Evolutionary conservation across 2,797 vertebrate species (phyloP).

Genomic region (Cacajao melanocephalus): DNA sequence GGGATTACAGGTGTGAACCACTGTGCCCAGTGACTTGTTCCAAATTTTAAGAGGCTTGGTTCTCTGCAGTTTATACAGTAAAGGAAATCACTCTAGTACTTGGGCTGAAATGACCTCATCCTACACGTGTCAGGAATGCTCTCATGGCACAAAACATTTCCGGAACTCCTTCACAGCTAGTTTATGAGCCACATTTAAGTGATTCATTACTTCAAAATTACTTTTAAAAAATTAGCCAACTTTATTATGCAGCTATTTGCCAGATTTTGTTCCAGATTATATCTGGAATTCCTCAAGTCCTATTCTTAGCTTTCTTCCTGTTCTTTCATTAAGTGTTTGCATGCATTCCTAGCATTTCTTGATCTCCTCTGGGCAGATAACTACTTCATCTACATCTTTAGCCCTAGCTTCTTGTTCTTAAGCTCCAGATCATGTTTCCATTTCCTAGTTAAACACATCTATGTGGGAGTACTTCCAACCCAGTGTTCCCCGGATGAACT

Average conservation of each 20-base stretch:
- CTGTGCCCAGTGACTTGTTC: background rate
- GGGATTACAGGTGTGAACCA: too few species aligned
- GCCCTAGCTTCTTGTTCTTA: background rate
- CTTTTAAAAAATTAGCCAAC: background rate
- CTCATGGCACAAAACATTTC: background rate
- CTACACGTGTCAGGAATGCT: background rate
- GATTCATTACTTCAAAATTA: conserved; percentile 39
- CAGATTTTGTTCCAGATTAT: background rate
- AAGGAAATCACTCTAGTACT: conserved; percentile 31
- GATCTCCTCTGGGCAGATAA: background rate
- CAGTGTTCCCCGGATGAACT: background rate
- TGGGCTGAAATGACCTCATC: background rate
- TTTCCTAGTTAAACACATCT: background rate
- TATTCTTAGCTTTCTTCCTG: background rate
- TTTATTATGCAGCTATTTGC: background rate
- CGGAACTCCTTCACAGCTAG: background rate
- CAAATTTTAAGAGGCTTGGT: conserved; percentile 17
- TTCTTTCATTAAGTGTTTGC: background rate
- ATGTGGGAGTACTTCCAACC: background rate
- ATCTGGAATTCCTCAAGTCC: background rate
- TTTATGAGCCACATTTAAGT: conserved; percentile 13
- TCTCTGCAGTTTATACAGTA: background rate
- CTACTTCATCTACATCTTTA: background rate
- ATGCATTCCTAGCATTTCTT: background rate
- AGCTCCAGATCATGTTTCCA: background rate